A percentile compares a stretch with the other conserved stretches of the same genome.
Conservation (phyloP, 2,797 vertebrate species). For the Sebastes itinus region DNA sequence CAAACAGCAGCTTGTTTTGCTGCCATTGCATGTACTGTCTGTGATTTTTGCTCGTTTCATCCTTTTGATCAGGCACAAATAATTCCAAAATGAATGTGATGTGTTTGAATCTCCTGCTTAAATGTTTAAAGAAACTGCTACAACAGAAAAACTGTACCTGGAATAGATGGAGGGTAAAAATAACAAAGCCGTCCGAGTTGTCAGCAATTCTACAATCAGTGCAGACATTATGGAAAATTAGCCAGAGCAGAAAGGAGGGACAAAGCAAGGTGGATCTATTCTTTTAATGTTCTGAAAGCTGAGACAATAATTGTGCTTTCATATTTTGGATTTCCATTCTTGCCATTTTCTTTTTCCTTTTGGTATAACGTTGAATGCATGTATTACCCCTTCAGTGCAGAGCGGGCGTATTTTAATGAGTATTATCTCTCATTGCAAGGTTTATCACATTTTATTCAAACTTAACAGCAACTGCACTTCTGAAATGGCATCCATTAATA, state of each 20-base stretch:
- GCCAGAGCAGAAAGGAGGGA: neutral
- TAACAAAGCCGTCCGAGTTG: conserved; percentile 44
- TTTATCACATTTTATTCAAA: conserved; percentile 78
- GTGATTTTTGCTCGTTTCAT: conserved; percentile 38
- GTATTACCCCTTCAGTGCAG: conserved; percentile 45
- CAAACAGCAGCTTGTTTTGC: conserved; percentile 13
- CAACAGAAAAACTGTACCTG: neutral
- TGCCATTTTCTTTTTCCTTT: conserved; percentile 36
- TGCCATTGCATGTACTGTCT: neutral
- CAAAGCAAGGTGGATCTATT: conserved; percentile 34
- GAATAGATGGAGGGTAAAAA: conserved; percentile 7
- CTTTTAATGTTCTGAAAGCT: conserved; percentile 60
- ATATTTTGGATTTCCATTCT: conserved; percentile 44
- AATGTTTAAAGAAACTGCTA: conserved; percentile 45
- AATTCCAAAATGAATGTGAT: conserved; percentile 38
- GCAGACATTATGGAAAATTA: conserved; percentile 55
- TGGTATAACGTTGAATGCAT: conserved; percentile 43
- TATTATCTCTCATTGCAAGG: conserved; percentile 72
- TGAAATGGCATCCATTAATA: conserved; percentile 77
- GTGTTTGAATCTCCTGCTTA: conserved; percentile 37
- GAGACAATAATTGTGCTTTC: conserved; percentile 52
- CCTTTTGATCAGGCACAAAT: conserved; percentile 47
- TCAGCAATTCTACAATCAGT: conserved; percentile 45
- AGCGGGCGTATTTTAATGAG: conserved; percentile 67
- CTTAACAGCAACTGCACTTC: conserved; percentile 64